Evolutionary conservation across 1,140 invertebrate species (phyloP), one percentile per base, ranked within the genome.

Genomic region (Octopus bimaculoides): DNA sequence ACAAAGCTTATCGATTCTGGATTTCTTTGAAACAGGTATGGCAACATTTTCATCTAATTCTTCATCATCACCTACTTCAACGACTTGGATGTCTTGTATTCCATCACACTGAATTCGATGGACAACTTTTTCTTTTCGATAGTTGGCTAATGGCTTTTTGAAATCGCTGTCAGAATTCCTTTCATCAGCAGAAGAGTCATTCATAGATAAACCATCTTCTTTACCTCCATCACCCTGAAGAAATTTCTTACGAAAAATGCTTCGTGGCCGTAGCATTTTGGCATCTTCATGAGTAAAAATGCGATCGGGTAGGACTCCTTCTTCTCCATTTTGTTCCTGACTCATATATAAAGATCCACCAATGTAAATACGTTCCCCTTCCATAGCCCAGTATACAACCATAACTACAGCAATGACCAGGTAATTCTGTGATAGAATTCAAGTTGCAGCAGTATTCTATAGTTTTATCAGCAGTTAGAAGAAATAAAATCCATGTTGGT

Each of bases 221-320:
- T 71, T 20, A 17, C 14, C 26, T 14, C 66, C 66, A 71, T 71
- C 66, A n/a, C 26, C 17, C 14, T 71, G 7, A 20, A 20, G 8
- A 20, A 71, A 71, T 12, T 9, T 71, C 66, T 71, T 71, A 6
- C 66, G 17, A 20, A 71, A 71, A 71, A 71, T 17, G 26, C 26
- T 71, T 20, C 17, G 56, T 71, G 66, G 66, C 14, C 66, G 66
- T 17, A 71, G 66, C 66, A 71, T 71, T 14, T 71, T 9, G 6
- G 66, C 66, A 71, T 71, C 66, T 71, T 71, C 66, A 14, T 71
- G 66, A 71, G 66, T 71, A 14, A 71, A 71, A 71, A 71, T 71
- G 66, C 66, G 66, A 71, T 71, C 26, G 14, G 66, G 66, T 6
- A 71, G 66, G 14, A 71, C 66, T 14, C 66, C 66, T 71, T 71